These are phyloP conservation scores for Melanostoma mellinum DNA, from an alignment of 2,888 invertebrate species.

Conservation along the genomic window DNA sequence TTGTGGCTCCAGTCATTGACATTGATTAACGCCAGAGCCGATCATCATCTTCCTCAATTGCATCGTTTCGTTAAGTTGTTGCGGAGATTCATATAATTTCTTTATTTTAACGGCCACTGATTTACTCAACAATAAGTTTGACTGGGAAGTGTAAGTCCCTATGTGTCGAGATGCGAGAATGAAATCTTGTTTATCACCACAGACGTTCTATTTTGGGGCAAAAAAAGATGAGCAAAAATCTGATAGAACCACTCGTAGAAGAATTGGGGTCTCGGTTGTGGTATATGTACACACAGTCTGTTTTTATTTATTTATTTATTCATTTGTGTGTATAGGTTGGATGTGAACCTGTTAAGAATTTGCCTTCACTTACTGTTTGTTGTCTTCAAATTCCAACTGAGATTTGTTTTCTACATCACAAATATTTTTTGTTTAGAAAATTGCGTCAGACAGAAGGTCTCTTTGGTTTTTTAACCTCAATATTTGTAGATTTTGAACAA, in stretches of 20 bases:
- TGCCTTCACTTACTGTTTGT: neutral
- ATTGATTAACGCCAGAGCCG: slow-evolving; percentile 6
- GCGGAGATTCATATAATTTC: neutral
- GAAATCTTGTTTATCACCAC: slow-evolving; percentile 24
- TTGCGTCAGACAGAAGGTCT: too few species aligned
- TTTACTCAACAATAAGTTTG: neutral
- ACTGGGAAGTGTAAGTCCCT: slow-evolving; percentile 15
- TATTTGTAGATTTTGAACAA: too few species aligned
- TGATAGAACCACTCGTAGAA: neutral
- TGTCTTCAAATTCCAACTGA: too few species aligned
- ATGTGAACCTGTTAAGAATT: neutral
- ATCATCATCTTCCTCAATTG: neutral
- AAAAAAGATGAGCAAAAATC: neutral
- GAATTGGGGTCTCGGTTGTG: slow-evolving; percentile 8
- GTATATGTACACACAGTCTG: slow-evolving; percentile 7
- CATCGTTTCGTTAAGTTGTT: neutral
- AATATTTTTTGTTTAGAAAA: too few species aligned
- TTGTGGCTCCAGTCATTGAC: neutral
- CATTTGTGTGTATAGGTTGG: neutral
- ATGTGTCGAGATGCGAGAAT: neutral
- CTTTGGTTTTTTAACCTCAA: too few species aligned
- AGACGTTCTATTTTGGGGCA: slow-evolving; percentile 26
- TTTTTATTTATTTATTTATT: neutral
- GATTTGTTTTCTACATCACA: too few species aligned
- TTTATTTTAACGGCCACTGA: neutral